Evolutionary conservation across 2,113 vertebrate genomes (phyloP).

Genomic region (Cricetomys ansorgei): DNA sequence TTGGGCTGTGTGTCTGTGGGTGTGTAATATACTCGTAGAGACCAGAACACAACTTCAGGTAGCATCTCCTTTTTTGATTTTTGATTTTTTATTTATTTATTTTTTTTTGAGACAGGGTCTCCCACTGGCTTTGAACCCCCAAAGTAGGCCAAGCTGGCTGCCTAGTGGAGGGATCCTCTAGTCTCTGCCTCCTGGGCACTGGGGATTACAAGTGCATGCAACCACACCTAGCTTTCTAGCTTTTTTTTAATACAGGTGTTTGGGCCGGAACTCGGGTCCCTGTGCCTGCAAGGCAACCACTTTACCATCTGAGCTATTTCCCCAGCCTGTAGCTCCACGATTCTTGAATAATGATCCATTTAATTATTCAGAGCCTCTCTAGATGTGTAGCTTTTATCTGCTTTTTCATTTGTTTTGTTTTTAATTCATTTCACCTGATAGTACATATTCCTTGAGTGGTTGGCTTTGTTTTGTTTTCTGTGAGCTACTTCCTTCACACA

Average conservation of each 20-base stretch:
- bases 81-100: too few species aligned
- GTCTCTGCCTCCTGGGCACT: not conserved
- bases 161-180: not conserved
- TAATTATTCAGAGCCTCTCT: constrained; percentile 24
- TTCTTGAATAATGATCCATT: not conserved
- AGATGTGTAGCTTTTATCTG: not conserved
- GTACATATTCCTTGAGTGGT: not conserved
- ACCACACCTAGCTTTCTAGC: too few species aligned
- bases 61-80: not conserved
- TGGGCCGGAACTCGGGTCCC: not conserved
- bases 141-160: not conserved
- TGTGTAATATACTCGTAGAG: not conserved
- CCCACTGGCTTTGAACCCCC: not conserved
- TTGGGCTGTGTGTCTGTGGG: not conserved
- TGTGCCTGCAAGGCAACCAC: not conserved
- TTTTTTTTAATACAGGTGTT: not conserved
- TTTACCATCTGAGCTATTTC: not conserved
- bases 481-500: not conserved
- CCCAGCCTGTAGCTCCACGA: not conserved
- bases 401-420: not conserved
- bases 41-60: not conserved
- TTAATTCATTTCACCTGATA: not conserved
- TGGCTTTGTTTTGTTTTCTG: not conserved
- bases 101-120: not conserved
- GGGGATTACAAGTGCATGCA: not conserved